phyloP scores from a whole-genome alignment of 2,113 vertebrate genomes.

The Nettapus auritus region DNA sequence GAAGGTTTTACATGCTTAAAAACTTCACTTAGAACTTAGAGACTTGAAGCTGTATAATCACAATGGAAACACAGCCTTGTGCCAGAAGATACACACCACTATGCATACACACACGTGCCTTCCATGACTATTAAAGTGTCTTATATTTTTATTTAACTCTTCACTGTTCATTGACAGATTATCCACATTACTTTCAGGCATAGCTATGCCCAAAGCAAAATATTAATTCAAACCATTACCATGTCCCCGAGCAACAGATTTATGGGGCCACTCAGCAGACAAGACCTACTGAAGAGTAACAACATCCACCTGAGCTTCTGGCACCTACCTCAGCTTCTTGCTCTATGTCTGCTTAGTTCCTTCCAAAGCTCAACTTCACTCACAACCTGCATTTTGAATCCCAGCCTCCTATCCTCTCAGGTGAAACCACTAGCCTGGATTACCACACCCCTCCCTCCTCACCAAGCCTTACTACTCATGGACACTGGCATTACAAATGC shows the following conservation, averaged over 20 bases:
- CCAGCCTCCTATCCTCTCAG: neutral
- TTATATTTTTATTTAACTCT: neutral
- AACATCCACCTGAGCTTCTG: neutral
- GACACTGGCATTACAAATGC: neutral
- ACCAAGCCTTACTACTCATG: neutral
- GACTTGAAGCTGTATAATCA: neutral
- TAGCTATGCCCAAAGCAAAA: neutral
- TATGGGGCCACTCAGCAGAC: accelerated
- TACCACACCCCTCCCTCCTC: neutral
- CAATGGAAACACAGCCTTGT: neutral
- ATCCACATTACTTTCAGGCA: neutral
- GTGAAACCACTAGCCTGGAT: neutral
- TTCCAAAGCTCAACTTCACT: neutral
- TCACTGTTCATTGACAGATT: neutral
- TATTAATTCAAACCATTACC: neutral
- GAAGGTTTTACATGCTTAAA: neutral
- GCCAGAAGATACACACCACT: neutral
- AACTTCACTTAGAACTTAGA: neutral
- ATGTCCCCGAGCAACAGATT: no score
- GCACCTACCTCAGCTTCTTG: neutral
- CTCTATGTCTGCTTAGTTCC: accelerated
- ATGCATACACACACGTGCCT: neutral
- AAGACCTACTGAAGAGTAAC: neutral
- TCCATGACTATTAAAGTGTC: neutral
- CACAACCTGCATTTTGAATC: neutral